Conservation (phyloP, 2,113 vertebrate species). For the Pungitius pungitius region DNA sequence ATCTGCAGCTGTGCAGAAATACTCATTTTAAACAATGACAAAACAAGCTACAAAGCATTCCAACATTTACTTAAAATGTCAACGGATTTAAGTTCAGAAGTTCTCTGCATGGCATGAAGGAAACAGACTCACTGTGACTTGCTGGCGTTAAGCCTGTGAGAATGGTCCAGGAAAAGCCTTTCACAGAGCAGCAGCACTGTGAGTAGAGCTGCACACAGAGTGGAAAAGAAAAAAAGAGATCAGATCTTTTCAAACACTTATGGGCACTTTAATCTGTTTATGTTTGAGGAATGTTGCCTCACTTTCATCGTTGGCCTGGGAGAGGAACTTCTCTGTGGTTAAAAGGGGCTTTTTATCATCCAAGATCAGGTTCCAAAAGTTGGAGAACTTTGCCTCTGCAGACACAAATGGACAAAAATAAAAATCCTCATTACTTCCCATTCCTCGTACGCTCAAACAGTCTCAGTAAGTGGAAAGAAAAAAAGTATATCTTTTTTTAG, state of each 20-base stretch:
- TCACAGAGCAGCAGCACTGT: constrained; percentile 91
- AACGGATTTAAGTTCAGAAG: too few relatives aligned
- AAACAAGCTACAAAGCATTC: not conserved
- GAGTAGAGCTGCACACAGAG: constrained; percentile 69
- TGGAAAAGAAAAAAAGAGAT: not conserved
- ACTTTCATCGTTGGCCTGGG: constrained; percentile 92
- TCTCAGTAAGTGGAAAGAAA: not conserved
- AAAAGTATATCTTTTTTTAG: not conserved
- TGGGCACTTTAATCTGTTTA: not conserved
- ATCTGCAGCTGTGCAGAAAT: too few relatives aligned
- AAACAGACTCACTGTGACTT: constrained; percentile 89
- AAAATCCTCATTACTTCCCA: not conserved
- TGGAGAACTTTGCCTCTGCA: constrained; percentile 88
- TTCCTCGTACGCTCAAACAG: not conserved
- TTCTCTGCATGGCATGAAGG: not conserved
- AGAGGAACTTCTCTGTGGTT: constrained; percentile 95
- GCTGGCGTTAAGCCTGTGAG: constrained; percentile 85
- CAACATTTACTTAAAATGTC: not conserved
- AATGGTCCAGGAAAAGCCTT: constrained; percentile 91
- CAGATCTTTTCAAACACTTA: not conserved
- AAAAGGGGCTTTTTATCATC: constrained; percentile 96
- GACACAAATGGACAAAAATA: constrained; percentile 28
- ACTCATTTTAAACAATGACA: too few relatives aligned
- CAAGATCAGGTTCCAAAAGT: constrained; percentile 91
- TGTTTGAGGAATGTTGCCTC: constrained; percentile 44